Percentiles rank a stretch among this genome's conserved stretches.
phyloP scores from a whole-genome alignment of 2,888 invertebrate species.

The Habrosyne pyritoides region DNA sequence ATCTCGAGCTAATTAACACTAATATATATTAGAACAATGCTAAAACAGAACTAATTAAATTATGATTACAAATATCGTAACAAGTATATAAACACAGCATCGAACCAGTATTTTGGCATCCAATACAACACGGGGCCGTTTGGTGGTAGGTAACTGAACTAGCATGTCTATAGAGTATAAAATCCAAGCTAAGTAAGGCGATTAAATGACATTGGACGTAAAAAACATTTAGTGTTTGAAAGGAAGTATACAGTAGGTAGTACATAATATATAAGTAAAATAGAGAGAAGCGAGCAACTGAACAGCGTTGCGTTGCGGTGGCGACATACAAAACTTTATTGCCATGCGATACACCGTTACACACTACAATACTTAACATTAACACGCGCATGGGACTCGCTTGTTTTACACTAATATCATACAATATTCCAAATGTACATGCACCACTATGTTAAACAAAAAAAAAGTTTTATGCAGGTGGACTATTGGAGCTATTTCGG shows the following conservation, averaged over 20 bases:
- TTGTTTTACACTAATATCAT: neutral
- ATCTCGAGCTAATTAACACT: slow-evolving; percentile 18
- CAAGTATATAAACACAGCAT: slow-evolving; percentile 49
- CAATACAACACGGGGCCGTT: slow-evolving; percentile 42
- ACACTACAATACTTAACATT: slow-evolving; percentile 39
- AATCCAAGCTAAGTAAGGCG: slow-evolving; percentile 48
- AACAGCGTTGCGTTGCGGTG: neutral
- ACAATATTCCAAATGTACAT: neutral
- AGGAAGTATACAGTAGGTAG: slow-evolving; percentile 13
- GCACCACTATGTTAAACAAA: neutral
- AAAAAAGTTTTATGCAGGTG: neutral
- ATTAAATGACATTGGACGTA: slow-evolving; percentile 39
- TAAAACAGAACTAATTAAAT: slow-evolving; percentile 18
- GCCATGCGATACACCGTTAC: slow-evolving; percentile 61
- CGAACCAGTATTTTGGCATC: slow-evolving; percentile 65
- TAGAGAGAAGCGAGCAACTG: slow-evolving; percentile 1
- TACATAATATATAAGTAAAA: slow-evolving; percentile 23
- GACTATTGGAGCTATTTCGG: no score
- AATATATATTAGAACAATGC: slow-evolving; percentile 27
- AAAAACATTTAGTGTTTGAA: slow-evolving; percentile 14
- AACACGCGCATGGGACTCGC: slow-evolving; percentile 12
- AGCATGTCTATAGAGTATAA: slow-evolving; percentile 54
- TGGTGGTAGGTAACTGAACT: no score
- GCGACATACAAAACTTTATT: slow-evolving; percentile 41
- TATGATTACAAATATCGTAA: slow-evolving; percentile 44